These are phyloP conservation scores for Brachyistius frenatus DNA, from an alignment of 2,113 vertebrate genomes.

Conservation along the genomic window DNA sequence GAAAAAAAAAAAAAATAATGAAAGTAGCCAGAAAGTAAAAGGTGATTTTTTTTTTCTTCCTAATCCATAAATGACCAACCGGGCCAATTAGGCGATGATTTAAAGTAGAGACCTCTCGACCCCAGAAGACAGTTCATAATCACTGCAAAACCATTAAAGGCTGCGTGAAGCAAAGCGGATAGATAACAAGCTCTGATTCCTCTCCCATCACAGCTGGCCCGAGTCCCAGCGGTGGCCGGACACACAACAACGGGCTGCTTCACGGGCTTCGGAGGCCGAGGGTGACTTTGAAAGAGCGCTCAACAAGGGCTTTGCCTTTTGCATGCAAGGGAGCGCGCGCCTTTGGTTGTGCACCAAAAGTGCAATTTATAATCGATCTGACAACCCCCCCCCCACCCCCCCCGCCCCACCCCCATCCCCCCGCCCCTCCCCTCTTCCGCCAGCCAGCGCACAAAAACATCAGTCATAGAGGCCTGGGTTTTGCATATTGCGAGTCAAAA, in stretches of 20 bases:
- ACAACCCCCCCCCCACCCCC: constrained; percentile 58
- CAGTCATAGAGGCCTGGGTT: constrained; percentile 64
- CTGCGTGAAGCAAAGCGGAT: constrained; percentile 37
- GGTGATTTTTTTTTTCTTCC: constrained; percentile 40
- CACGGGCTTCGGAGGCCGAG: constrained; percentile 30
- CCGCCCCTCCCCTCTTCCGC: too few species aligned
- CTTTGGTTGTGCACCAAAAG: constrained; percentile 64
- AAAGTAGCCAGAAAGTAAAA: constrained; percentile 27
- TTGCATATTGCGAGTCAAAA: constrained; percentile 79
- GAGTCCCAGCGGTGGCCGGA: constrained; percentile 12
- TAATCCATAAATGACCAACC: constrained; percentile 59
- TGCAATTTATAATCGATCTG: constrained; percentile 78
- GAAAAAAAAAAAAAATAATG: not conserved
- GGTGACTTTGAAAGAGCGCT: constrained; percentile 68
- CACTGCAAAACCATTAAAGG: constrained; percentile 59
- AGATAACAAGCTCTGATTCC: constrained; percentile 59
- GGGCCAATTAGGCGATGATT: constrained; percentile 65
- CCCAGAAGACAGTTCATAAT: constrained; percentile 64
- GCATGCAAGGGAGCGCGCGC: constrained; percentile 59
- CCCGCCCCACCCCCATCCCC: not conserved
- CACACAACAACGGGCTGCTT: not conserved
- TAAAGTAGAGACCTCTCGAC: constrained; percentile 56
- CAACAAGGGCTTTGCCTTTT: constrained; percentile 59
- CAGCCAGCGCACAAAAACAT: constrained; percentile 34
- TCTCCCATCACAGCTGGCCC: constrained; percentile 23